These are phyloP conservation scores for Epizoanthus scotinus DNA, from an alignment of 92 coral and sea anemone genomes.

Conservation along the genomic window DNA sequence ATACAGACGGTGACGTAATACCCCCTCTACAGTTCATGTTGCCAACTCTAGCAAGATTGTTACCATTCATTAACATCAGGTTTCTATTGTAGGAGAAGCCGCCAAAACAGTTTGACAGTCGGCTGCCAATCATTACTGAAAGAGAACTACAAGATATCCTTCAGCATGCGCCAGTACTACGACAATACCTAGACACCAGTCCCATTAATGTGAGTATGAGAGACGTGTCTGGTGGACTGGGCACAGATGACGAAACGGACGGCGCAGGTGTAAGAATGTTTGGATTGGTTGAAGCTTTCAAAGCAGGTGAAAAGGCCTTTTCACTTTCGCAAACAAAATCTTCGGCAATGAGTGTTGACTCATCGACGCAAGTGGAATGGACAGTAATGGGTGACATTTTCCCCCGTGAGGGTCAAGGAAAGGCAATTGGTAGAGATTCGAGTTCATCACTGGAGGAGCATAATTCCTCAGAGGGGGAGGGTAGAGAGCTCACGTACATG, in stretches of 20 bases:
- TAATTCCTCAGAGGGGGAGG: slow-evolving; percentile 31
- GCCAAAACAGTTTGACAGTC: slow-evolving; percentile 73
- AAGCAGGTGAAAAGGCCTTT: slow-evolving; percentile 43
- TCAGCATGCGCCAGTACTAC: slow-evolving; percentile 69
- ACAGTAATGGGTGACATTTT: slow-evolving; percentile 20
- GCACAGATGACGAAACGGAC: slow-evolving; percentile 46
- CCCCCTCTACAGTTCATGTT: no score
- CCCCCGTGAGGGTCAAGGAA: not conserved
- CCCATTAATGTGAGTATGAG: slow-evolving; percentile 70
- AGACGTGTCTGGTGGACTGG: slow-evolving; percentile 53
- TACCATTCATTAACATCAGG: not conserved
- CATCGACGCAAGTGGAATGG: slow-evolving; percentile 69
- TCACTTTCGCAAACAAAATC: slow-evolving; percentile 24
- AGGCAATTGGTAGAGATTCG: slow-evolving; percentile 1
- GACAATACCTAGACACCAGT: slow-evolving; percentile 54
- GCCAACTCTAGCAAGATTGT: not conserved
- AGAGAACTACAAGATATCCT: slow-evolving; percentile 73
- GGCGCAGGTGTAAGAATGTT: slow-evolving; percentile 1
- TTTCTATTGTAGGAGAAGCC: slow-evolving; percentile 54
- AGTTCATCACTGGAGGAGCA: not conserved
- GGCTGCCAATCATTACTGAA: slow-evolving; percentile 78
- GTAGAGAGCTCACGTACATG: slow-evolving; percentile 38
- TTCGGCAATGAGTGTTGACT: slow-evolving; percentile 71
- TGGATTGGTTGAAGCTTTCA: slow-evolving; percentile 28
- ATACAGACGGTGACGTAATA: no score